Conservation (phyloP, 2,888 invertebrate species). For the Cryptus armator region DNA sequence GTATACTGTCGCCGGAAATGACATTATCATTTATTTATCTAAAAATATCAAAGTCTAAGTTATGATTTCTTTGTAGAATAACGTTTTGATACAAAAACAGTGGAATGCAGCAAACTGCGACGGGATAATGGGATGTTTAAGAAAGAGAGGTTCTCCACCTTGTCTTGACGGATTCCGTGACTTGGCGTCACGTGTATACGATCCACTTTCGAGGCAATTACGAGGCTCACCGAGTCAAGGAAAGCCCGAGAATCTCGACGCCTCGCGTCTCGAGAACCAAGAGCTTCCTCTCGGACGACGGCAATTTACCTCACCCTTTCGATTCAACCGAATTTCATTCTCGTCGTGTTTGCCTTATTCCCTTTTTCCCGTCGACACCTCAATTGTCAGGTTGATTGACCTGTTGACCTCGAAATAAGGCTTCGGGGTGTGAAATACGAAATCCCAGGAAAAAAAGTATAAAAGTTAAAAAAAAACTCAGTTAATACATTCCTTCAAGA, state of each 20-base stretch:
- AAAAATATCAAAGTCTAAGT: no score
- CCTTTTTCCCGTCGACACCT: background rate
- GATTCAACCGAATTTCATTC: conserved; percentile 4
- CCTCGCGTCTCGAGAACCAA: conserved; percentile 35
- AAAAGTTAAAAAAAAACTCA: background rate
- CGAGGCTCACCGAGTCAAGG: conserved; percentile 50
- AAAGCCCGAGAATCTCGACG: conserved; percentile 45
- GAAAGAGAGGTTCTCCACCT: conserved; percentile 5
- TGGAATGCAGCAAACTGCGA: background rate
- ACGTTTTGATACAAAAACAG: background rate
- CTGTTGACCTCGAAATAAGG: conserved; percentile 13
- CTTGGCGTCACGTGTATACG: conserved; percentile 52
- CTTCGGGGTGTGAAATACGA: background rate
- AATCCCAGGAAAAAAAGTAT: background rate
- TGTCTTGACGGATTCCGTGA: conserved; percentile 44
- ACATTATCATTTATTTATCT: no score
- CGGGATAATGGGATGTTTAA: background rate
- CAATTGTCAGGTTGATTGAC: background rate
- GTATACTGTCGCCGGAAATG: no score
- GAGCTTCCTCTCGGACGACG: conserved; percentile 5
- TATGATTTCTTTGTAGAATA: background rate
- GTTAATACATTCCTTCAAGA: no score
- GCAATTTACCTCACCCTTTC: conserved; percentile 22
- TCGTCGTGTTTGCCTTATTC: background rate
- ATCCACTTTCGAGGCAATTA: conserved; percentile 68